A percentile compares a stretch with the other conserved stretches of the same genome.
Evolutionary conservation across 2,888 invertebrate species (phyloP).

Genomic region (Sarcophaga rosellei): DNA sequence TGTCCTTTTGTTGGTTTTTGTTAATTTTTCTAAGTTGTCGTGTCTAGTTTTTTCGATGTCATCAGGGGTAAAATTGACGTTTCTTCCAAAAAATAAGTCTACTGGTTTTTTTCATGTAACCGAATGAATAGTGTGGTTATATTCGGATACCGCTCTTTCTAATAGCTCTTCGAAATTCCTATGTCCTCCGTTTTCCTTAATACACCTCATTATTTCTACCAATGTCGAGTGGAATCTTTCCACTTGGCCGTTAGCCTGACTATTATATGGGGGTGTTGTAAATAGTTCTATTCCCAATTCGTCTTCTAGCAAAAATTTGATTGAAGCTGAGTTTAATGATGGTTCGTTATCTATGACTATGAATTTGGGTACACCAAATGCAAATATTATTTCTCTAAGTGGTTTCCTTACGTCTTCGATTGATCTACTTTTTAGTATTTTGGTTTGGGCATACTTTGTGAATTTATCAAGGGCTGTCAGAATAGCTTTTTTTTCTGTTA

Average conservation of each 20-base stretch:
- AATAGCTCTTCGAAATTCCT: neutral
- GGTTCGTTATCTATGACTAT: constrained; percentile 69
- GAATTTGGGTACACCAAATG: constrained; percentile 61
- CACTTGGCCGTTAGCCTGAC: constrained; percentile 57
- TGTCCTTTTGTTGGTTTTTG: too few species aligned
- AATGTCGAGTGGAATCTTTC: neutral
- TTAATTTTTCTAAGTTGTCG: too few species aligned
- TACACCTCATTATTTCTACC: neutral
- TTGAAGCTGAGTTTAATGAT: constrained; percentile 63
- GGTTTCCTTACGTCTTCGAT: constrained; percentile 65
- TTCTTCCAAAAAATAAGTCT: neutral
- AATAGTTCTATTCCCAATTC: constrained; percentile 60
- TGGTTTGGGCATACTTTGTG: neutral
- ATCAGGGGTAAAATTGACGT: neutral
- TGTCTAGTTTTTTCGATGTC: neutral
- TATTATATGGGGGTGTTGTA: constrained; percentile 60
- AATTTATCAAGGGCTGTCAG: neutral
- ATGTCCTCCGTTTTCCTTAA: neutral
- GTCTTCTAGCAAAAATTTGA: constrained; percentile 60
- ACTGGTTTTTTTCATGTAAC: neutral
- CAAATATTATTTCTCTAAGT: constrained; percentile 54
- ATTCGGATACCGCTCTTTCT: neutral
- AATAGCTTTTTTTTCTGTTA: neutral
- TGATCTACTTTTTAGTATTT: constrained; percentile 46
- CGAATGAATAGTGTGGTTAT: neutral